These are phyloP conservation scores for Eupelmus urozonus DNA, from an alignment of 2,888 invertebrate species.

Conservation along the genomic window DNA sequence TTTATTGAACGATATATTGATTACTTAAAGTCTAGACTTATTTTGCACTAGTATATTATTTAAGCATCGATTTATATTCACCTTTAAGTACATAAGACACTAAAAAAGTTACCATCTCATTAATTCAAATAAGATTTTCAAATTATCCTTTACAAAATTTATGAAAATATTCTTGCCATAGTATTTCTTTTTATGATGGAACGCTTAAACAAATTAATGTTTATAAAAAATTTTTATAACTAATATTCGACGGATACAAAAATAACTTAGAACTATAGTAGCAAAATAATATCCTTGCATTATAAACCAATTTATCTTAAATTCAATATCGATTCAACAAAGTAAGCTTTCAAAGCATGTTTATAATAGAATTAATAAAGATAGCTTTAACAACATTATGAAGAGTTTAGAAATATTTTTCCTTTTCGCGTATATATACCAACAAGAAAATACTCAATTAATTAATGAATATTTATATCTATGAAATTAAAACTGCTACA, in stretches of 20 bases:
- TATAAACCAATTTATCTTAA: not conserved
- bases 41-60: too few relatives aligned
- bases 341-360: too few relatives aligned
- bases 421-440: too few relatives aligned
- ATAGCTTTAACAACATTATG: too few relatives aligned
- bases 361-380: too few relatives aligned
- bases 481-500: too few relatives aligned
- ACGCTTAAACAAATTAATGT: conserved; percentile 2
- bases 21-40: too few relatives aligned
- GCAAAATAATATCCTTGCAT: not conserved
- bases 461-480: too few relatives aligned
- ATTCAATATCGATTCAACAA: too few relatives aligned
- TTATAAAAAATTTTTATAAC: conserved; percentile 32
- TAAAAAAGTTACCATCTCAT: conserved; percentile 47
- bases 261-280: not conserved
- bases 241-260: conserved; percentile 1
- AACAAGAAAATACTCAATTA: too few relatives aligned
- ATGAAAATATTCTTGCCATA: conserved; percentile 38
- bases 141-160: conserved; percentile 41
- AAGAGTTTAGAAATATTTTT: too few relatives aligned
- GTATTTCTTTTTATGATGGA: conserved; percentile 11
- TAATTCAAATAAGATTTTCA: conserved; percentile 36
- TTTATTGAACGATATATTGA: too few relatives aligned
- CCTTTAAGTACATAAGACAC: not conserved
- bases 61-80: not conserved